Conservation (phyloP, 2,113 vertebrate genomes). For the Dipodomys merriami region DNA sequence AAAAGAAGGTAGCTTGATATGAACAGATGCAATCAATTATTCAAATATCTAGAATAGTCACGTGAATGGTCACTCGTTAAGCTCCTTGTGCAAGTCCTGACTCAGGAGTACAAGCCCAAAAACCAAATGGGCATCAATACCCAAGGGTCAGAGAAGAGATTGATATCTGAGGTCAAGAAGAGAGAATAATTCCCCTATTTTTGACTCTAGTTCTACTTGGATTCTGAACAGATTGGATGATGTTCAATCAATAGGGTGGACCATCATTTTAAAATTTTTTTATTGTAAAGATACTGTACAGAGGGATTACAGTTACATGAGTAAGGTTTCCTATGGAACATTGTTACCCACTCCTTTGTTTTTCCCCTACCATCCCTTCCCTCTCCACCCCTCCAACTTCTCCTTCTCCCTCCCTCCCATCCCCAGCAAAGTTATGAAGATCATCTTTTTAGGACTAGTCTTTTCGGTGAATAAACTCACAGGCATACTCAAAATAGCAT, state of each 20-base stretch:
- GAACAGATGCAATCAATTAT: slow-evolving; percentile 31
- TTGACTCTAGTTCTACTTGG: neutral
- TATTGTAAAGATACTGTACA: no score
- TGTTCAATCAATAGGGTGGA: neutral
- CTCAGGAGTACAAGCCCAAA: neutral
- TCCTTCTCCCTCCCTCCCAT: no score
- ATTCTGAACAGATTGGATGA: neutral
- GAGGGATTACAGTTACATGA: no score
- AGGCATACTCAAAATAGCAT: neutral
- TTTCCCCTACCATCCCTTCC: no score
- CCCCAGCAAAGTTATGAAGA: no score
- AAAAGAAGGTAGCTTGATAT: neutral
- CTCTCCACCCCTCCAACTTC: no score
- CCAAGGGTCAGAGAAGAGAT: neutral
- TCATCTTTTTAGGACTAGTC: neutral
- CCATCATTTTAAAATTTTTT: neutral
- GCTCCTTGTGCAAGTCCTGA: neutral
- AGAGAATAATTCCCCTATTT: neutral
- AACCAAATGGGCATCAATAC: neutral
- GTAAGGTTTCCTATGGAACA: no score
- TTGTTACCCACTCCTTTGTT: no score
- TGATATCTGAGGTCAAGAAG: neutral
- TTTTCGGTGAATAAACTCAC: neutral
- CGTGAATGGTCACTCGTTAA: neutral
- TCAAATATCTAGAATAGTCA: neutral